phyloP scores from a whole-genome alignment of 2,888 invertebrate genomes.

The Chouioia cunea region DNA sequence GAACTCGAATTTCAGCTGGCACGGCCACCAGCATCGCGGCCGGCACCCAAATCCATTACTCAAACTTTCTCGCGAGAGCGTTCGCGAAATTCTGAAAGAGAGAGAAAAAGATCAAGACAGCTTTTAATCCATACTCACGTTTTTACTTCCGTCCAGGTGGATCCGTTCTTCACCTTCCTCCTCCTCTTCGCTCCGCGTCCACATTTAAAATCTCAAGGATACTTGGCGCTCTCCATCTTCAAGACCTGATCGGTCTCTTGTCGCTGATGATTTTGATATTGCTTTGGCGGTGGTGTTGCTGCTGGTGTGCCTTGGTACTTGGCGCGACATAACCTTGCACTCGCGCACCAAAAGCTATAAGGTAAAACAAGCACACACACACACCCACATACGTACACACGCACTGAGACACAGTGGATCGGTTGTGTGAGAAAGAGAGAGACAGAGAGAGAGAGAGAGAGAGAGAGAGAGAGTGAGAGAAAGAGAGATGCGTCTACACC shows the following conservation, averaged over 20 bases:
- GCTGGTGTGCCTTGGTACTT: constrained; percentile 14
- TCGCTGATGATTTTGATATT: background rate
- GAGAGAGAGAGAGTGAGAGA: no score
- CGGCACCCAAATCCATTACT: constrained; percentile 9
- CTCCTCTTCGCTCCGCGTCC: constrained; percentile 16
- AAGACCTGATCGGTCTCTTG: no score
- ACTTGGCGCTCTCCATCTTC: constrained; percentile 34
- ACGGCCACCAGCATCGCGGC: constrained; percentile 8
- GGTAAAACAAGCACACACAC: background rate
- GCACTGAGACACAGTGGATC: no score
- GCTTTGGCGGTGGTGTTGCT: background rate
- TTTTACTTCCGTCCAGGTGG: constrained; percentile 1
- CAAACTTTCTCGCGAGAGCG: no score
- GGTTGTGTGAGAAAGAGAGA: no score
- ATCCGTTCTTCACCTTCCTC: constrained; percentile 31
- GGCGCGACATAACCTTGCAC: constrained; percentile 46
- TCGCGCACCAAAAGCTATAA: constrained; percentile 1
- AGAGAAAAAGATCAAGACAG: no score
- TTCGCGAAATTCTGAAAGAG: no score
- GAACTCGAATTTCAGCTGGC: constrained; percentile 22
- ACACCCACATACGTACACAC: background rate
- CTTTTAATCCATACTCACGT: constrained; percentile 36
- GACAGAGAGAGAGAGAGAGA: no score
- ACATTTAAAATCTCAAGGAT: background rate
- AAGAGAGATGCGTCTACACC: no score